Evolutionary conservation across 2,888 invertebrate species (phyloP).

Genomic region (Orthonevra nobilis): DNA sequence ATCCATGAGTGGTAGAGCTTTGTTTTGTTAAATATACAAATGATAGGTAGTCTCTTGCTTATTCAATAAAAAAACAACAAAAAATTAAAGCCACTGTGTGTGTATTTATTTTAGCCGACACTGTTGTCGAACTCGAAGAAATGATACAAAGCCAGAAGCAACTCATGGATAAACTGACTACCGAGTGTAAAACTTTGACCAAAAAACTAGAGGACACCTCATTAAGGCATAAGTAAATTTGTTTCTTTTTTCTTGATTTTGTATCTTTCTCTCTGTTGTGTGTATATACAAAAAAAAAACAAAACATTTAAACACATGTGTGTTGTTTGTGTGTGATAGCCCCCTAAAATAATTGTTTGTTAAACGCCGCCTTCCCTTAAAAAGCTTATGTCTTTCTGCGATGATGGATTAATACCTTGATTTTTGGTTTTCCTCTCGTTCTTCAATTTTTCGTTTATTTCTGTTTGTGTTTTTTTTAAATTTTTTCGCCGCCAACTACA

Average conservation of each 20-base stretch:
- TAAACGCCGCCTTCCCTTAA: constrained; percentile 35
- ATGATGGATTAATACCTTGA: constrained; percentile 72
- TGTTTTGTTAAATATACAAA: constrained; percentile 42
- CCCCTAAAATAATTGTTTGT: too few relatives aligned
- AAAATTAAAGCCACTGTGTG: constrained; percentile 36
- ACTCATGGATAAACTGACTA: constrained; percentile 95
- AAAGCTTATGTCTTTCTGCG: constrained; percentile 59
- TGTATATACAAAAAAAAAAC: background rate
- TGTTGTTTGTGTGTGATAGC: constrained; percentile 43
- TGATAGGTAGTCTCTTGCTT: constrained; percentile 1
- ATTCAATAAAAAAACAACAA: too few relatives aligned
- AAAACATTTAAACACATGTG: constrained; percentile 18
- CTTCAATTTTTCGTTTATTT: constrained; percentile 35
- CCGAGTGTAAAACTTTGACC: constrained; percentile 93
- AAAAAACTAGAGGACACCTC: constrained; percentile 94
- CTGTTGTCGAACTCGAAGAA: constrained; percentile 93
- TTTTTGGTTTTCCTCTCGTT: constrained; percentile 72
- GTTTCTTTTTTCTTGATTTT: constrained; percentile 25
- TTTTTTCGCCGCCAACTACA: constrained; percentile 13
- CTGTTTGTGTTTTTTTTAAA: too few relatives aligned
- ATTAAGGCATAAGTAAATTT: constrained; percentile 89
- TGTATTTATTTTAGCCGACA: constrained; percentile 86
- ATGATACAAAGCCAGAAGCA: constrained; percentile 95
- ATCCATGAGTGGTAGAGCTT: constrained; percentile 83
- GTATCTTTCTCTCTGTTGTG: constrained; percentile 7